Evolutionary conservation across 2,113 vertebrate species (phyloP), one percentile per base, ranked within the genome.

Genomic region (Tricholaema leucomelas): DNA sequence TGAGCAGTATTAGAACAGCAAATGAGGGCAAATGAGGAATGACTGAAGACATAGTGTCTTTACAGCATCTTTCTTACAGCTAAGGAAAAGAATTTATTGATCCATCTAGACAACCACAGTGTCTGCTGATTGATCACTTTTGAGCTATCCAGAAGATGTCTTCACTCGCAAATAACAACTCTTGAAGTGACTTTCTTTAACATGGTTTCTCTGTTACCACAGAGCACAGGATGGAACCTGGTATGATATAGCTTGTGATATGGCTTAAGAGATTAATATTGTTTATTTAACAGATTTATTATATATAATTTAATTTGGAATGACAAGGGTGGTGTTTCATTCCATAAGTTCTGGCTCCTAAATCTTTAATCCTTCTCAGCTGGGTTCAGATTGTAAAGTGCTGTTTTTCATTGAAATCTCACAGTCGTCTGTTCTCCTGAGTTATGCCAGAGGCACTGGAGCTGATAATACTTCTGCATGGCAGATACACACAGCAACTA

Each of bases 301-400:
- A 50, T 50, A 50, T 50, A 11, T 38, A 58, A 40, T 6, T 71
- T 74, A 64, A 90, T 81, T 81, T 72, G 23, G 31, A 88, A 36
- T 42, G 13, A 74, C 25, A 75, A 35, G 28, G 23, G 5, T 0
- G 0, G 74, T 46, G 25, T 60, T 88, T 88, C 23, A 38, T 85
- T 69, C n/a, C 2, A 2, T 38, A 71, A 52, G 10, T 15, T 86
- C 63, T 78, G 40, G 3, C 33, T 90, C 80, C 33, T 81, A 63
- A 93, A 67, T 63, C 31, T 91, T 91, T 87, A 87, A 85, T 76
- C n/a, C 56, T 76, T 88, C 60, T 87, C 71, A 85, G 31, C 21
- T 50, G 69, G 67, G 20, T 67, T 92, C 48, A 80, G 20, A 11
- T 28, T 35, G 58, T 36, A 92, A 81, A 78, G 38, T 40, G 27